A percentile compares a stretch with the other conserved stretches of the same genome.
phyloP scores from a whole-genome alignment of 2,888 invertebrate genomes.

The Ctenicera cuprea region DNA sequence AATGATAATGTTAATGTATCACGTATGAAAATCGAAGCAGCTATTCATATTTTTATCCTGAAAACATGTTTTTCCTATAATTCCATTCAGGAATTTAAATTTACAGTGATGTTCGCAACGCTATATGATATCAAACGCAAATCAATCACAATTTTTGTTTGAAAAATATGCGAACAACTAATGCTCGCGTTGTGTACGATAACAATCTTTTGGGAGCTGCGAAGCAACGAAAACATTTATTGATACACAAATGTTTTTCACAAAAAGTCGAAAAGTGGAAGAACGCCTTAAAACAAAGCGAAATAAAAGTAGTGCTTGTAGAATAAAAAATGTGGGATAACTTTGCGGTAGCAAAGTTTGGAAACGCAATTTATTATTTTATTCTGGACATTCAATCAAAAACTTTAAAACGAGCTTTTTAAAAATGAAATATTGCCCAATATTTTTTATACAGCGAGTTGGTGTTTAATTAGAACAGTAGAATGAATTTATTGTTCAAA shows the following conservation, averaged over 20 bases:
- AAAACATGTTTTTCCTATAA: no score
- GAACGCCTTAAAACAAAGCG: no score
- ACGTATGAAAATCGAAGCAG: no score
- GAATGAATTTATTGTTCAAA: no score
- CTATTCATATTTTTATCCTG: no score
- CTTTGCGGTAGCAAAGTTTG: neutral
- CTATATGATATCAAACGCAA: no score
- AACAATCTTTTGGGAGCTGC: neutral
- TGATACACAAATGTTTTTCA: neutral
- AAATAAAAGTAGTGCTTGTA: no score
- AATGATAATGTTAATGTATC: no score
- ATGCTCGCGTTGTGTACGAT: neutral
- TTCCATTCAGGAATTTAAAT: no score
- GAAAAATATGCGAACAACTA: neutral
- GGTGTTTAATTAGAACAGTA: no score
- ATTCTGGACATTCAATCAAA: slow-evolving; percentile 1
- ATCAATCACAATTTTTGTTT: slow-evolving; percentile 11
- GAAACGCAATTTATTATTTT: neutral
- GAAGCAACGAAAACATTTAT: neutral
- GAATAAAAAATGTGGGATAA: neutral
- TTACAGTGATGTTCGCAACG: no score
- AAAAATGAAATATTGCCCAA: neutral
- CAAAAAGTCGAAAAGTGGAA: no score
- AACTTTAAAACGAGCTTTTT: neutral
- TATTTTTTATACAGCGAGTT: neutral